Percentiles rank a stretch among this genome's conserved stretches.
Conservation (phyloP, 2,797 vertebrate species). For the Craterocephalus amniculus region DNA sequence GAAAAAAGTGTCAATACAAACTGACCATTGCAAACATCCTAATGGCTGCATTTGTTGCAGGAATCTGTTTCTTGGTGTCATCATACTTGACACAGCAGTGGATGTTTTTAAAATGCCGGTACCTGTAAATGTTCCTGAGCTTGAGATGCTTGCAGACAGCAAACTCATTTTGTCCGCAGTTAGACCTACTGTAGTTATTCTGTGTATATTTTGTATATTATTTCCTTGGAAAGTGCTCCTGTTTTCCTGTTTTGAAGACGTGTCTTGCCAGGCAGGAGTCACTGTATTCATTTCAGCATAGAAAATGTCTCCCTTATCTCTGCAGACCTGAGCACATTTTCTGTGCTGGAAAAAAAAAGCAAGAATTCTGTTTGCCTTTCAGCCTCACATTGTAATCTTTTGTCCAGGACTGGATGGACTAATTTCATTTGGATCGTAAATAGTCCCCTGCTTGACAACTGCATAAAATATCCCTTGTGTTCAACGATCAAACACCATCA, state of each 20-base stretch:
- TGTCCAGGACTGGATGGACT: slow-evolving; percentile 15
- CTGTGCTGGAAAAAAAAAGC: slow-evolving; percentile 1
- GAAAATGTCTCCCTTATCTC: slow-evolving; percentile 25
- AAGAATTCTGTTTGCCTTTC: neutral
- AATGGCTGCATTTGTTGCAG: slow-evolving; percentile 28
- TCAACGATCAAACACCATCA: slow-evolving; percentile 32
- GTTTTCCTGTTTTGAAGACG: slow-evolving; percentile 19
- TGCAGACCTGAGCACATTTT: slow-evolving; percentile 19
- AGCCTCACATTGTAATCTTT: slow-evolving; percentile 19
- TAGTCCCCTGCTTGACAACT: slow-evolving; percentile 19
- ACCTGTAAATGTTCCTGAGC: slow-evolving; percentile 45
- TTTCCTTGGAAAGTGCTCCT: slow-evolving; percentile 16
- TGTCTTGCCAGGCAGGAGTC: slow-evolving; percentile 31
- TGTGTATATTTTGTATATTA: slow-evolving; percentile 17
- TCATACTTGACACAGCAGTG: slow-evolving; percentile 42
- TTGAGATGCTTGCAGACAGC: slow-evolving; percentile 26
- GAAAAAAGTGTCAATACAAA: slow-evolving; percentile 8
- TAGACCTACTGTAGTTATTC: slow-evolving; percentile 33
- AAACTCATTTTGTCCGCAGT: slow-evolving; percentile 59
- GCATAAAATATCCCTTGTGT: slow-evolving; percentile 31
- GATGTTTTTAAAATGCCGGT: slow-evolving; percentile 32
- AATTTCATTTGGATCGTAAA: slow-evolving; percentile 42
- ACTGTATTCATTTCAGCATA: slow-evolving; percentile 17
- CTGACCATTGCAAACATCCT: slow-evolving; percentile 9
- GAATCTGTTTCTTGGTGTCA: slow-evolving; percentile 40